These are phyloP conservation scores for Sparidentex hasta DNA, from an alignment of 2,797 vertebrate genomes.

Conservation along the genomic window DNA sequence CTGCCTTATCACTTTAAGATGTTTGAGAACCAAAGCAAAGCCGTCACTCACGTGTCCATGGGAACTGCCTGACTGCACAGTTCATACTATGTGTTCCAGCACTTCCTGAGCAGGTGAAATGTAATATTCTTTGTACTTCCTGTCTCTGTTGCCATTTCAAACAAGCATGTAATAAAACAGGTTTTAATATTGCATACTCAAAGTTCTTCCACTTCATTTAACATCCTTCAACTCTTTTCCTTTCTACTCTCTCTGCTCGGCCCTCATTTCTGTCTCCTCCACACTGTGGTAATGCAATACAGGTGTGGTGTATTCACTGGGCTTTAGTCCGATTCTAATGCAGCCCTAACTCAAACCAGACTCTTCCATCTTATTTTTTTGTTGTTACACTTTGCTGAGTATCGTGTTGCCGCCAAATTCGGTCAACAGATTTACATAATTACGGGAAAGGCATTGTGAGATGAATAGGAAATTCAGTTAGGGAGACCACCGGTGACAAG, in stretches of 20 bases:
- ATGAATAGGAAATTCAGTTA: constrained; percentile 86
- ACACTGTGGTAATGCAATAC: constrained; percentile 79
- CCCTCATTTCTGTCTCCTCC: constrained; percentile 57
- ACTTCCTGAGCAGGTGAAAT: constrained; percentile 61
- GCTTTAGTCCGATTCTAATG: constrained; percentile 59
- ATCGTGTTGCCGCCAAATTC: constrained; percentile 82
- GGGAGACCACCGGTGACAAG: constrained; percentile 78
- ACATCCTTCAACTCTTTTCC: constrained; percentile 60
- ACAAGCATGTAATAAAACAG: constrained; percentile 70
- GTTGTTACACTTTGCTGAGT: constrained; percentile 80
- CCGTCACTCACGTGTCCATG: constrained; percentile 34
- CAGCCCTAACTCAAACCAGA: constrained; percentile 81
- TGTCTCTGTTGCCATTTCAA: constrained; percentile 60
- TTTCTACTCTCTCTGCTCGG: constrained; percentile 28
- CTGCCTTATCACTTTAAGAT: constrained; percentile 39
- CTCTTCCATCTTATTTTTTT: constrained; percentile 74
- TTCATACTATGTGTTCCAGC: constrained; percentile 21
- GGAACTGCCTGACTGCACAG: constrained; percentile 27
- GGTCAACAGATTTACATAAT: constrained; percentile 88
- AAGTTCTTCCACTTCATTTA: constrained; percentile 70
- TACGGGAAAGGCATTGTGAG: constrained; percentile 78
- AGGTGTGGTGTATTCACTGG: constrained; percentile 76
- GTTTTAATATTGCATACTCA: constrained; percentile 60
- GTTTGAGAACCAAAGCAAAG: constrained; percentile 56
- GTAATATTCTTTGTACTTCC: constrained; percentile 57